Percentiles rank a stretch among this genome's conserved stretches.
Conservation (phyloP, 2,797 vertebrate species). For the Chloroceryle inda region DNA sequence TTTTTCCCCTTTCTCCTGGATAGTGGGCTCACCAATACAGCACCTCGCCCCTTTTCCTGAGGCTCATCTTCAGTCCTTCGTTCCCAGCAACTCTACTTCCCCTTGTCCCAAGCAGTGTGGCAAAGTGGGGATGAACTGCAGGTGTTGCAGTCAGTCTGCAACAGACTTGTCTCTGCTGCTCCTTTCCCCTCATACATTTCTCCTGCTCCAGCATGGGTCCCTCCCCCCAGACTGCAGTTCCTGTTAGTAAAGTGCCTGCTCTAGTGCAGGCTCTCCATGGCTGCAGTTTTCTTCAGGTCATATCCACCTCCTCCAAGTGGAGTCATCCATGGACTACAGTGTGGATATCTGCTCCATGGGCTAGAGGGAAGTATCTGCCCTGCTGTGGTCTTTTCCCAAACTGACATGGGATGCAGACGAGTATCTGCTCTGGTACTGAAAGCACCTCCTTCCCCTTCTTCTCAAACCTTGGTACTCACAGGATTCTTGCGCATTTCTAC, state of each 20-base stretch:
- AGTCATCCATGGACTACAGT: background rate
- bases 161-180: background rate
- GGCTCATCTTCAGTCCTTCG: background rate
- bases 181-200: background rate
- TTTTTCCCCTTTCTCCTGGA: background rate
- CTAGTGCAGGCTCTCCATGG: background rate
- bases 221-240: background rate
- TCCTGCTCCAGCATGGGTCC: background rate
- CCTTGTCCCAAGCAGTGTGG: accelerated
- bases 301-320: background rate
- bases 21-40: background rate
- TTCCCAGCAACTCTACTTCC: background rate
- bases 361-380: background rate
- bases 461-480: background rate
- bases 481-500: background rate
- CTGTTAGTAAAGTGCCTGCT: background rate
- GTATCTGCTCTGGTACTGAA: background rate
- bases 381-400: background rate
- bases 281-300: background rate
- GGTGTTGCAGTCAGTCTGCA: background rate
- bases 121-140: accelerated
- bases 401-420: background rate
- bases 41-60: background rate
- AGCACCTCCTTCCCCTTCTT: background rate
- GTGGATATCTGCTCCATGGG: background rate